Base-by-base conservation (phyloP, 2,888 invertebrate genomes). In the Galerucella nymphaeae region DNA sequence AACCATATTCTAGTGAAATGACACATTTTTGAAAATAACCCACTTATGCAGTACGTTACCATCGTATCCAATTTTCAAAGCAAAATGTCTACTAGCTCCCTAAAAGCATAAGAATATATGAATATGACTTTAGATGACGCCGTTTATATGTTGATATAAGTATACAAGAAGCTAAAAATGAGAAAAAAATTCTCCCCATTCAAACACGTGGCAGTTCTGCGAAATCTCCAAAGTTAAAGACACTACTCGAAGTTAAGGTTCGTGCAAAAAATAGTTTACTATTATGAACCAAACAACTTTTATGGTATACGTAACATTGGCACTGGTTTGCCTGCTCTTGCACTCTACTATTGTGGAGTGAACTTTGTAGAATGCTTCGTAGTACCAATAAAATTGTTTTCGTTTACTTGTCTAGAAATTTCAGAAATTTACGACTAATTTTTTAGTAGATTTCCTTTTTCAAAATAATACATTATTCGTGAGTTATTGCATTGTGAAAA, bases 261-360 rank as follows among this genome's bases (percentile, higher is more conserved):
- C 45, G n/a, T 13, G 2, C 13, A 1, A 3, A 42, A 10, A n/a
- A n/a, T n/a, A 0, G 16, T 18, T 2, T 13, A 20, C 14, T 16
- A 16, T 63, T 16, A 64, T 70, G 70, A 64, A 45, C 63, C 70
- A 70, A 70, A 63, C 13, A 16, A 30, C 23, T 16, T 38, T 41
- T 16, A 14, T 30, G 2, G 16, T 38, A 59, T 50, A 9, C 59
- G 57, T 63, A 53, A 55, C 55, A 63, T 55, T 63, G 70, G 70
- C 69, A 69, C 62, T 69, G 63, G 61, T 69, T 69, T 68, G 68
- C 45, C 50, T 63, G 69, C 69, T 69, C 69, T 69, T 70, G 70
- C 63, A 70, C 63, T 70, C 70, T 20, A 59, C 58, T 70, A 75
- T 73, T 66, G 66, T 73, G 73, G 73, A 73, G 71, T 75, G 75